Conservation (phyloP, 2,888 invertebrate species). For the Gymnocheta viridis region DNA sequence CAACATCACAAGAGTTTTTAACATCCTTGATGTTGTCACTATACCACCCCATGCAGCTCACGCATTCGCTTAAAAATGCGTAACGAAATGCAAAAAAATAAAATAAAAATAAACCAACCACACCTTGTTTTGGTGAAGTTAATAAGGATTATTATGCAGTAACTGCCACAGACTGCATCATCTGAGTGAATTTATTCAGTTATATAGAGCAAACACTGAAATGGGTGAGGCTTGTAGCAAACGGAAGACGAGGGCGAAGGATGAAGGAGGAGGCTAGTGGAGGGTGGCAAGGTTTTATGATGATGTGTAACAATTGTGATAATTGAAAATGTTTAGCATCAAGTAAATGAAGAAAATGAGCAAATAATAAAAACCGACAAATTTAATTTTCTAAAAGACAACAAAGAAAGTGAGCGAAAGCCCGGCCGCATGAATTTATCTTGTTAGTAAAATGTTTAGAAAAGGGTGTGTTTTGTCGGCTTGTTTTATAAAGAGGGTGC, state of each 20-base stretch:
- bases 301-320: constrained; percentile 37
- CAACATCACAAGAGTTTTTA: constrained; percentile 60
- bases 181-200: constrained; percentile 40
- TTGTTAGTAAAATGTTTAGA: background rate
- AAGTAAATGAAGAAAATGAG: constrained; percentile 52
- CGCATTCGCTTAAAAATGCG: constrained; percentile 60
- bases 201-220: constrained; percentile 36
- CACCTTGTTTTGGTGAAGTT: constrained; percentile 45
- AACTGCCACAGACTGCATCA: constrained; percentile 7
- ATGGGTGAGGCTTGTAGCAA: constrained; percentile 57
- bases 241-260: too few species aligned
- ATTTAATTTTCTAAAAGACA: constrained; percentile 67
- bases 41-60: constrained; percentile 32
- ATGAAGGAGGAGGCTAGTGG: background rate
- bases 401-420: too few species aligned
- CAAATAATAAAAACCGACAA: constrained; percentile 72
- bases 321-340: constrained; percentile 64
- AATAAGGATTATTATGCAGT: constrained; percentile 18
- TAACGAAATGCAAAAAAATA: constrained; percentile 54
- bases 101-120: constrained; percentile 21
- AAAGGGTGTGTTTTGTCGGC: constrained; percentile 60
- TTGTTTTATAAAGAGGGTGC: constrained; percentile 34
- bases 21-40: constrained; percentile 25
- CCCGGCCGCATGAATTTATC: background rate
- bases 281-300: constrained; percentile 38